These are phyloP conservation scores for Drosophila novamexicana DNA, from an alignment of 1,140 invertebrate species.

Conservation along the genomic window DNA sequence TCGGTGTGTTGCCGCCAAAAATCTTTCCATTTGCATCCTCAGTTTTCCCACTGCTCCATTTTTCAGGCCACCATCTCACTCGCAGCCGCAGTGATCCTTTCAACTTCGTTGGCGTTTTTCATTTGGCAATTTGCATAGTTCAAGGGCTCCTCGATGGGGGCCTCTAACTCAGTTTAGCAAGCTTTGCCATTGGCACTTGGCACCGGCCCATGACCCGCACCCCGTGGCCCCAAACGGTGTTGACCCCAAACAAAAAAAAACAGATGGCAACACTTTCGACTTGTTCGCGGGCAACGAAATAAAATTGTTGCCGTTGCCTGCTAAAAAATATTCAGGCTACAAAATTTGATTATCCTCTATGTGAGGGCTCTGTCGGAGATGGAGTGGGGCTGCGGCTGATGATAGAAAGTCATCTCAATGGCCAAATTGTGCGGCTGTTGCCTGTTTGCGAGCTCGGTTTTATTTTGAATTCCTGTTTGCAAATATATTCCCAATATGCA, in stretches of 20 bases:
- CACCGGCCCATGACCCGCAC: not conserved
- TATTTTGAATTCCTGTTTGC: too few species aligned
- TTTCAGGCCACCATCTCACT: not conserved
- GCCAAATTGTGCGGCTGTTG: too few species aligned
- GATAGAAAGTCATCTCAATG: slow-evolving; percentile 10
- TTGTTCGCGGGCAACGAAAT: not conserved
- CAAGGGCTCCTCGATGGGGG: slow-evolving; percentile 57
- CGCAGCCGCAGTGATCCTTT: slow-evolving; percentile 4
- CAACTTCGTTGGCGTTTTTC: slow-evolving; percentile 58
- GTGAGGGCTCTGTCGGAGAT: not conserved
- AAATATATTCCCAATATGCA: too few species aligned
- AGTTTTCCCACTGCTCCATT: not conserved
- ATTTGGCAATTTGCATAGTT: slow-evolving; percentile 77
- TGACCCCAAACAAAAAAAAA: slow-evolving; percentile 32
- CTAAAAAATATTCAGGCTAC: slow-evolving; percentile 44
- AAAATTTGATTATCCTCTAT: slow-evolving; percentile 70
- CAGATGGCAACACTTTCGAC: slow-evolving; percentile 40
- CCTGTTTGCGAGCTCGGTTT: too few species aligned
- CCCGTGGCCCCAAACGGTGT: slow-evolving; percentile 1
- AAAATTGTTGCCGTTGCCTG: slow-evolving; percentile 41
- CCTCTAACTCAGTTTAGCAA: slow-evolving; percentile 57
- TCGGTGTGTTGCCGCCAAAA: not conserved
- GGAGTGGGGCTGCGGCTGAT: not conserved
- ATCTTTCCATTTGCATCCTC: slow-evolving; percentile 4
- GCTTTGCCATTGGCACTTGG: slow-evolving; percentile 14